phyloP scores from a whole-genome alignment of 2,888 invertebrate genomes.

The Drosophila suboccidentalis region DNA sequence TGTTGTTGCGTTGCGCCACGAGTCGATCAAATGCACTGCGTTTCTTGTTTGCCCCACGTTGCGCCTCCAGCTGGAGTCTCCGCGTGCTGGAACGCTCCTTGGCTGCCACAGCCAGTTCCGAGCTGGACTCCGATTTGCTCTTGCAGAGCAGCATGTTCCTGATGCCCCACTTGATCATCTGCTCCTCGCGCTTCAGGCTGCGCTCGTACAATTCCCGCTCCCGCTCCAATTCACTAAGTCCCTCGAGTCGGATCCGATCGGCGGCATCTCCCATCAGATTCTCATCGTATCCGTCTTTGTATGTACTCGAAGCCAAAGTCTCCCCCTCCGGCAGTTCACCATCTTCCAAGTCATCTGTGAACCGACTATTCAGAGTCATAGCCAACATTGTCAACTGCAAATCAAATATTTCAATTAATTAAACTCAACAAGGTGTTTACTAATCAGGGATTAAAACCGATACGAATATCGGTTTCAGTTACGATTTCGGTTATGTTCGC shows the following conservation, averaged over 20 bases:
- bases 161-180: slow-evolving; percentile 23
- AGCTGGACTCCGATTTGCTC: neutral
- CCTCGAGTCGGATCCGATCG: slow-evolving; percentile 24
- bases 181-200: slow-evolving; percentile 25
- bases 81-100: slow-evolving; percentile 37
- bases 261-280: slow-evolving; percentile 21
- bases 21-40: slow-evolving; percentile 37
- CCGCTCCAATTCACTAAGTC: slow-evolving; percentile 32
- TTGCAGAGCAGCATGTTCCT: slow-evolving; percentile 1
- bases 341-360: slow-evolving; percentile 31
- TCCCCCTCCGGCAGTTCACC: slow-evolving; percentile 17
- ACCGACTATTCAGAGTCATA: neutral
- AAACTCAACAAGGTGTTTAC: neutral
- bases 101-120: neutral
- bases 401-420: neutral
- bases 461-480: no score
- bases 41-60: slow-evolving; percentile 20
- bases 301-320: neutral
- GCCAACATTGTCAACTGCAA: neutral
- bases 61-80: slow-evolving; percentile 7
- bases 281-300: slow-evolving; percentile 38
- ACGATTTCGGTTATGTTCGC: no score
- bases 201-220: slow-evolving; percentile 39
- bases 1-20: slow-evolving; percentile 12
- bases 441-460: no score